Evolutionary conservation across 2,888 invertebrate species (phyloP), one percentile per base, ranked within the genome.

Genomic region (Empis stercorea): DNA sequence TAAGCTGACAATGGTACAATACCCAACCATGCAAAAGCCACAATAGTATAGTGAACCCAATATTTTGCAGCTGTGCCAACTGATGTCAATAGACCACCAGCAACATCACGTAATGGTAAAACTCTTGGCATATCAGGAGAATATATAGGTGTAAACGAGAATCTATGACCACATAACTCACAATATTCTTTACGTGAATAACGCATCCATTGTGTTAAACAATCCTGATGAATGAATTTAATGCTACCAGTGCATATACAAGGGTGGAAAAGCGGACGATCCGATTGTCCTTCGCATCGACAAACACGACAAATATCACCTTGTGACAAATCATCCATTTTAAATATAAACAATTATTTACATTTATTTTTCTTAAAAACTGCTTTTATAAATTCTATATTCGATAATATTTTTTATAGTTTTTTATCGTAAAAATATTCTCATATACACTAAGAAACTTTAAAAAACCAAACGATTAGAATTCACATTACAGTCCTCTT

Each of bases 111-210:
- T 30, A 99, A 73, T 0, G 99, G 99, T 59, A 99, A 73, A 51
- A 96, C 78, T 51, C 95, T 81, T n/a, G 99, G 99, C 99, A 99
- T 99, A 66, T 99, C 97, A 27, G 96, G 93, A n/a, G 96, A 93
- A 71, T 99, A 99, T 59, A 99, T 97, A 27, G 99, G 99, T 62
- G 93, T 94, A 64, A 99, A 99, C 4, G 94, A 92, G 71, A 97
- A 99, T 51, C 92, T 81, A 71, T 99, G 91, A 52, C 95, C 92
- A 69, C 97, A 99, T 54, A 99, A 72, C 70, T 99, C 99, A 73
- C 99, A 99, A 65, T 92, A 95, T 69, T 99, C 97, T 72, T 97
- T 97, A 57, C 94, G 81, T 52, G 95, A 96, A 69, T 99, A 97
- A 54, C 95, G 84, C 81, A 99, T 88, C 99, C 99, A 99, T 73